These are phyloP conservation scores for Phrixothrix hirtus DNA, from an alignment of 2,888 invertebrate species.

Conservation along the genomic window DNA sequence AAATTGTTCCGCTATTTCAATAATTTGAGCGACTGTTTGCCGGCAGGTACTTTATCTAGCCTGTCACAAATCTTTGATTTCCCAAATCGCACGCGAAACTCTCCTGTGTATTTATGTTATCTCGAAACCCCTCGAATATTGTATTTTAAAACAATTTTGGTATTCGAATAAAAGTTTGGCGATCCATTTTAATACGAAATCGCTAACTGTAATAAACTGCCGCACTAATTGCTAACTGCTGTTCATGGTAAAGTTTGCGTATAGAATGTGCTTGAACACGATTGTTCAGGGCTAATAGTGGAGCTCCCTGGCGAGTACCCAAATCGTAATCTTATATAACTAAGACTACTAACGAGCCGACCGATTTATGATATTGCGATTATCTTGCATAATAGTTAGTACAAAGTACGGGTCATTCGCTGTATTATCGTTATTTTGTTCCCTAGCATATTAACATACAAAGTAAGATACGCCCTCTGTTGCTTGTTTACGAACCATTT, in stretches of 20 bases:
- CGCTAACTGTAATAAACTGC: constrained; percentile 26
- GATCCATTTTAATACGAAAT: constrained; percentile 25
- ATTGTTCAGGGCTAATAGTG: constrained; percentile 21
- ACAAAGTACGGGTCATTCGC: constrained; percentile 2
- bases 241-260: constrained; percentile 23
- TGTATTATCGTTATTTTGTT: no score
- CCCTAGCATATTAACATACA: neutral
- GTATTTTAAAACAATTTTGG: constrained; percentile 19
- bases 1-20: neutral
- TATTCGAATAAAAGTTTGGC: constrained; percentile 19
- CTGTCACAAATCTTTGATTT: no score
- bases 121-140: no score
- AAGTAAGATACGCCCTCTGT: no score
- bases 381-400: constrained; percentile 4
- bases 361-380: constrained; percentile 14
- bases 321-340: constrained; percentile 21
- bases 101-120: no score
- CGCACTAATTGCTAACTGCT: constrained; percentile 25
- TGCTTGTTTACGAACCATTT: no score
- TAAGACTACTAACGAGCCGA: constrained; percentile 17
- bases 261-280: constrained; percentile 22
- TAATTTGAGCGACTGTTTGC: neutral
- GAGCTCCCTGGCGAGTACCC: constrained; percentile 23
- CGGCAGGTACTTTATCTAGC: neutral
- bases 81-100: constrained; percentile 1